These are phyloP conservation scores for Hanleya hanleyi DNA, from an alignment of 2,888 invertebrate species.

Conservation along the genomic window DNA sequence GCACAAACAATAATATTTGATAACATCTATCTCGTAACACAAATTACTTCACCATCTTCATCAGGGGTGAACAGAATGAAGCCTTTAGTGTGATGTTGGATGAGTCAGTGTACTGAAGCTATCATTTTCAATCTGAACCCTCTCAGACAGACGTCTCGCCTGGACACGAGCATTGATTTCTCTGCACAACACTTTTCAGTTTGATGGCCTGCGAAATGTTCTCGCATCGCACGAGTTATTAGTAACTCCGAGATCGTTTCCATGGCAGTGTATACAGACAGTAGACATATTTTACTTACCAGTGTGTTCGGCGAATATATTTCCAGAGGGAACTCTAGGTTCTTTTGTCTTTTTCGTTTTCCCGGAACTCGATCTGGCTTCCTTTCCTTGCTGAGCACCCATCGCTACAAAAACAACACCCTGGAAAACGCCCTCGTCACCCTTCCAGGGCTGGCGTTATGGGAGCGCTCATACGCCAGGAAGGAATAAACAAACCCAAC, in stretches of 20 bases:
- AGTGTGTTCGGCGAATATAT: constrained; percentile 45
- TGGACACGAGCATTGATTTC: too few relatives aligned
- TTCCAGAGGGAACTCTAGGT: constrained; percentile 41
- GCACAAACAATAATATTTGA: too few relatives aligned
- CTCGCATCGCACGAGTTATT: too few relatives aligned
- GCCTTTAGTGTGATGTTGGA: too few relatives aligned
- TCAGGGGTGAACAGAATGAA: too few relatives aligned
- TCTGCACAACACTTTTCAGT: too few relatives aligned
- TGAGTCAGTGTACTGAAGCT: too few relatives aligned
- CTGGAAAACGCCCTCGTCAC: not conserved
- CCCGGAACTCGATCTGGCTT: constrained; percentile 37
- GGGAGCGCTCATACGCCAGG: not conserved
- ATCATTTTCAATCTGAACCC: too few relatives aligned
- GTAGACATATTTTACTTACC: constrained; percentile 31
- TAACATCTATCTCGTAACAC: too few relatives aligned
- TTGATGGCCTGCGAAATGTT: too few relatives aligned
- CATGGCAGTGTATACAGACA: not conserved
- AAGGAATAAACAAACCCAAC: not conserved
- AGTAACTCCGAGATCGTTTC: not conserved
- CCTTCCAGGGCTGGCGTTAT: constrained; percentile 1
- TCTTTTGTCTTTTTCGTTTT: constrained; percentile 46
- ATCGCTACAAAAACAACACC: constrained; percentile 18
- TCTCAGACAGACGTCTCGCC: too few relatives aligned
- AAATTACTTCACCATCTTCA: too few relatives aligned
- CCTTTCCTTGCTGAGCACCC: constrained; percentile 46